phyloP scores from a whole-genome alignment of 2,797 vertebrate species.

The Sebastes umbrosus region DNA sequence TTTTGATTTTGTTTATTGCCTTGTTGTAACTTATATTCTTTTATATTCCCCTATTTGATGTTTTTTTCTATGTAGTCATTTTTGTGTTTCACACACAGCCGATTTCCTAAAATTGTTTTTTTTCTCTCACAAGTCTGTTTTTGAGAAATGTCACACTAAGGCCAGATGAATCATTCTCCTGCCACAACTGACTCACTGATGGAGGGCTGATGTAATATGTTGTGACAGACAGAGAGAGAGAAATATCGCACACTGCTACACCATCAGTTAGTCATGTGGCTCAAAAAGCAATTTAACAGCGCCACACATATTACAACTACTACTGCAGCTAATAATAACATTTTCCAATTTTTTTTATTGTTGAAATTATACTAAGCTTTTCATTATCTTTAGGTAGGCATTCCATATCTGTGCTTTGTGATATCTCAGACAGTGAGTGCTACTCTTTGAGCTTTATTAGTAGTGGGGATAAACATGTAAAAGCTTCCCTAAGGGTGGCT shows the following conservation, averaged over 20 bases:
- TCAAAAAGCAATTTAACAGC: background rate
- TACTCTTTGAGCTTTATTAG: background rate
- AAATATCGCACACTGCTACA: background rate
- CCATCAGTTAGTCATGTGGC: background rate
- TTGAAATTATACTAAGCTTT: no score
- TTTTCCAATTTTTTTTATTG: no score
- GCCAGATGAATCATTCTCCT: background rate
- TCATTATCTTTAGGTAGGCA: background rate
- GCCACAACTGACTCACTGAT: background rate
- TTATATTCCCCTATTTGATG: background rate
- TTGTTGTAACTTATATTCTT: background rate
- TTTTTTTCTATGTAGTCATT: background rate
- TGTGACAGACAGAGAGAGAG: slow-evolving; percentile 1
- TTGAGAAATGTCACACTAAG: background rate
- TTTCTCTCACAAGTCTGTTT: background rate
- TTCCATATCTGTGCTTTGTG: background rate
- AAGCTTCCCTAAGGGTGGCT: background rate
- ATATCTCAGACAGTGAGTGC: background rate
- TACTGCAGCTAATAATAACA: background rate
- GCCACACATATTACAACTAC: background rate
- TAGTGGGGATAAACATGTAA: background rate
- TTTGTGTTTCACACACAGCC: background rate
- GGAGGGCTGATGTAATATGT: background rate
- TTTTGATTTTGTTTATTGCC: no score
- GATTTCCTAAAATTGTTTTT: background rate